These are phyloP conservation scores for Hirudinaria manillensis DNA, from an alignment of 2,888 invertebrate genomes.

Conservation along the genomic window DNA sequence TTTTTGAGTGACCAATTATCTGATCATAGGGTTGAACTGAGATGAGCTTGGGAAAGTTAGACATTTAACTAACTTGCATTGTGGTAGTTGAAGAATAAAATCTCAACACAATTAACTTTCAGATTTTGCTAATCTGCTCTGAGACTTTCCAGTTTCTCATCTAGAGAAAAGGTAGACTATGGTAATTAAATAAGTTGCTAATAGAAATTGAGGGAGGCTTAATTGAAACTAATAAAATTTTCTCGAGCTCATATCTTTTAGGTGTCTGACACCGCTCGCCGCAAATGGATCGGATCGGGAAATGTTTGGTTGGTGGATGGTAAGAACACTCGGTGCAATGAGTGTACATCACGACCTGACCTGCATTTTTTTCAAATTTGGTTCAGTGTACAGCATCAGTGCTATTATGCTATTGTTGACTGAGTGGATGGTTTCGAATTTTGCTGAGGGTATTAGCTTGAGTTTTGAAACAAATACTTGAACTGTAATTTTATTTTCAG, in stretches of 20 bases:
- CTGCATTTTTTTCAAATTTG: too few relatives aligned
- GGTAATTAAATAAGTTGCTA: conserved; percentile 14
- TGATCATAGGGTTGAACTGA: too few relatives aligned
- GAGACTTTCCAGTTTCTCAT: conserved; percentile 11
- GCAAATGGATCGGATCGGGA: conserved; percentile 13
- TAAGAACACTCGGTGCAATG: conserved; percentile 4
- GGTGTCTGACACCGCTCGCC: conserved; percentile 9
- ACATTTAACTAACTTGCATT: too few relatives aligned
- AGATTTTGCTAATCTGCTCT: conserved; percentile 10
- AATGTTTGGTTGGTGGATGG: conserved; percentile 11
- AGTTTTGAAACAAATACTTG: too few relatives aligned
- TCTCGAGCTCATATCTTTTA: conserved; percentile 14
- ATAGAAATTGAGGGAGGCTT: conserved; percentile 8
- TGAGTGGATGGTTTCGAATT: too few relatives aligned
- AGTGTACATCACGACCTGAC: too few relatives aligned
- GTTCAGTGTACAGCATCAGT: too few relatives aligned
- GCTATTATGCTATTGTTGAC: too few relatives aligned
- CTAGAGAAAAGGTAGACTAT: conserved; percentile 18
- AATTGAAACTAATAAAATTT: conserved; percentile 6
- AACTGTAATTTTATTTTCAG: conserved; percentile 60
- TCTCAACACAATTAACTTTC: conserved; percentile 6
- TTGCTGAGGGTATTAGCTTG: too few relatives aligned
- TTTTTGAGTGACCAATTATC: too few relatives aligned
- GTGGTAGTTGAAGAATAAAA: conserved; percentile 10
- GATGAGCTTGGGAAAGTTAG: too few relatives aligned